These are phyloP conservation scores for Salarias fasciatus DNA, from an alignment of 2,797 vertebrate genomes.

Conservation along the genomic window DNA sequence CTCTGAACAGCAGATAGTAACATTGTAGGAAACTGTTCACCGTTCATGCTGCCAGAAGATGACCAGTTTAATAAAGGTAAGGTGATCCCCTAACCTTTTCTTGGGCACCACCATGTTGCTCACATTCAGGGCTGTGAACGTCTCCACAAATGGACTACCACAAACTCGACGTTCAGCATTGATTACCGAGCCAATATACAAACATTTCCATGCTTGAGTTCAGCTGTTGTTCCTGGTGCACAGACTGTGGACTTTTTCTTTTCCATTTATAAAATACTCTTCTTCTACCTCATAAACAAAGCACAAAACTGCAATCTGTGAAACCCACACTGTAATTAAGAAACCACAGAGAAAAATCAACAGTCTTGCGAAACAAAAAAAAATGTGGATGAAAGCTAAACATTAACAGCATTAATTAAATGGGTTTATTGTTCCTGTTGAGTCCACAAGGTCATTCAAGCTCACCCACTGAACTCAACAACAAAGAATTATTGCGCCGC, in stretches of 20 bases:
- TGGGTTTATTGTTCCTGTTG: conserved; percentile 47
- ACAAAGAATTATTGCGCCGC: conserved; percentile 49
- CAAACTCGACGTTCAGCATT: not conserved
- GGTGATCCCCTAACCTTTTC: not conserved
- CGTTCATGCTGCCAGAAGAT: too few relatives aligned
- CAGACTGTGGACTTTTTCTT: not conserved
- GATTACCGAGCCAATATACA: too few relatives aligned
- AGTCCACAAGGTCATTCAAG: conserved; percentile 42
- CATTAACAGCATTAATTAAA: conserved; percentile 59
- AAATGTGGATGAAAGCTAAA: conserved; percentile 32
- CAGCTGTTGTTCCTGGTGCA: too few relatives aligned
- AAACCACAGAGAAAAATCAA: conserved; percentile 27
- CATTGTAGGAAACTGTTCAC: too few relatives aligned
- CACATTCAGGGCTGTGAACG: not conserved
- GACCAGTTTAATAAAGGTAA: too few relatives aligned
- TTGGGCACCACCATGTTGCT: not conserved
- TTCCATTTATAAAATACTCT: conserved; percentile 4
- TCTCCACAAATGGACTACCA: not conserved
- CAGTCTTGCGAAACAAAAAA: conserved; percentile 23
- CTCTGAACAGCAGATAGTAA: too few relatives aligned
- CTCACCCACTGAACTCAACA: conserved; percentile 42
- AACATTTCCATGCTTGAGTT: too few relatives aligned
- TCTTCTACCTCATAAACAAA: conserved; percentile 12
- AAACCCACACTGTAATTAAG: conserved; percentile 31
- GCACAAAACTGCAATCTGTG: conserved; percentile 18